Base-by-base conservation (phyloP, 1,140 invertebrate species). In the Drosophila pectinifera region DNA sequence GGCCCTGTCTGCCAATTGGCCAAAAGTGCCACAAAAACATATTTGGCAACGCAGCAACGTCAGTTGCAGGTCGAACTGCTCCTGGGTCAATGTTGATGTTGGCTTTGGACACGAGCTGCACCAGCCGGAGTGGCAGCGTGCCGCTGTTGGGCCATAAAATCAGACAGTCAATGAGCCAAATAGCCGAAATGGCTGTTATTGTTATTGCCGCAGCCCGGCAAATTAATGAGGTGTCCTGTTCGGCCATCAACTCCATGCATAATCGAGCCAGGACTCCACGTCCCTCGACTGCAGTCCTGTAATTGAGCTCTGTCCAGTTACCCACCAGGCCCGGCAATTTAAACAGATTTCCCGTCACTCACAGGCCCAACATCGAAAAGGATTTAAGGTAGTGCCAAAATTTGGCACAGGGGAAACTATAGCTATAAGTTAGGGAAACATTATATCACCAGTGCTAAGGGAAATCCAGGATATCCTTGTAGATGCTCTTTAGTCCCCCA, bases 21-120 rank as follows among this genome's bases (percentile, higher is more conserved):
- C 75, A 88, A 88, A 86, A 88, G 79, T 86, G 82, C 82, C 82
- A 86, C 82, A 86, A 76, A 88, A 88, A 88, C 83, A 86, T 86
- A 86, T 86, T 86, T 86, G 82, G 82, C 82, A 72, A 79, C 58
- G 51, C 53, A 58, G 73, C 49, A 36, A 54, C 61, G 61, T 56
- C 48, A 31, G 51, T 24, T 42, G 53, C 61, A 67, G 57, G 34
- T 53, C 61, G 73, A 85, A 73, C 78, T 61, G 64, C 81, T 73
- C 56, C 59, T 85, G 82, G 83, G 78, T 88, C 83, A 88, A 86
- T 86, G 56, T 67, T 78, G 73, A 81, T 77, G 80, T 76, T 88
- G 79, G 76, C 73, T 88, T 82, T 68, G 70, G 75, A 67, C 65
- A 72, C 61, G 69, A 78, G 69, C 53, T 51, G 69, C 20, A 39